Percentiles rank a stretch among this genome's conserved stretches.
Evolutionary conservation across 2,113 vertebrate species (phyloP).

Genomic region (Acanthisitta chloris): DNA sequence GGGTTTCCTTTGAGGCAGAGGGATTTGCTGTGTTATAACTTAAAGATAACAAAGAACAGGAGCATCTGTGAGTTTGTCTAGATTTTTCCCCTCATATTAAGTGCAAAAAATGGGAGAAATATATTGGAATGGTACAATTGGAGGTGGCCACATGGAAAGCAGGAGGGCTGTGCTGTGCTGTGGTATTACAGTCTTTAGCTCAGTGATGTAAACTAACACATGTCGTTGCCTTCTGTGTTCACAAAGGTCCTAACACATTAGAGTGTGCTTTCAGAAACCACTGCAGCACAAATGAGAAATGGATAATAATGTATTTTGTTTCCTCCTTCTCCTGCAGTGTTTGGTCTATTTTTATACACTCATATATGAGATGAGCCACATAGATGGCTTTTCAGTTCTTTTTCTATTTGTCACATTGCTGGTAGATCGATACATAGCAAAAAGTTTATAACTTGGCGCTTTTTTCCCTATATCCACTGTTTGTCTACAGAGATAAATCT

Average conservation of each 20-base stretch:
- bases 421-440: neutral
- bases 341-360: neutral
- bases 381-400: neutral
- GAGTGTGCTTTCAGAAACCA: neutral
- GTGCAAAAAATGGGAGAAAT: neutral
- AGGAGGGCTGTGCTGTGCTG: neutral
- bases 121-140: neutral
- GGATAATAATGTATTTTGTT: neutral
- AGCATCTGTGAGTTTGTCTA: neutral
- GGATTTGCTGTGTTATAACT: neutral
- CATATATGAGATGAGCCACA: neutral
- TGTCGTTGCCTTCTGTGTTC: neutral
- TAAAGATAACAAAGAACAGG: rapidly evolving
- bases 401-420: neutral
- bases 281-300: neutral
- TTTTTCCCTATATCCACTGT: rapidly evolving
- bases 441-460: neutral
- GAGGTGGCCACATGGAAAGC: neutral
- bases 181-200: too few species aligned
- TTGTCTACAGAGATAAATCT: neutral
- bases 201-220: rapidly evolving
- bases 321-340: neutral
- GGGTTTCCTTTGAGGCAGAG: neutral
- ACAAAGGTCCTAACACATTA: neutral
- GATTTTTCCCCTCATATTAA: neutral